Percentiles rank a stretch among this genome's conserved stretches.
These are phyloP conservation scores for Octodonta nipae DNA, from an alignment of 2,888 invertebrate species.

Conservation along the genomic window DNA sequence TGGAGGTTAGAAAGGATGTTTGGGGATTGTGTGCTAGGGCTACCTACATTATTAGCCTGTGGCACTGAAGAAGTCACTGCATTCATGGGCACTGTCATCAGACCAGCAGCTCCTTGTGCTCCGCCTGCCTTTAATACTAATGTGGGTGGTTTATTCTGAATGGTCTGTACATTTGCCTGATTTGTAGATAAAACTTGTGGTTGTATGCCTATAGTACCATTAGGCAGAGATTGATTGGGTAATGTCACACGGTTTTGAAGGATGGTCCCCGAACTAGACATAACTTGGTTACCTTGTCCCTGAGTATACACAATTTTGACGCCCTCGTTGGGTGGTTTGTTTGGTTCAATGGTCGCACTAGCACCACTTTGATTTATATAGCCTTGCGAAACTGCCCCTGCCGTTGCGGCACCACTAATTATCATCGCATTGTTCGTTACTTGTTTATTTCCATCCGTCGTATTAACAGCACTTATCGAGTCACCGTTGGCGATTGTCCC, in stretches of 20 bases:
- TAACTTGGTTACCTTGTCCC: conserved; percentile 32
- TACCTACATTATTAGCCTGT: conserved; percentile 37
- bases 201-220: conserved; percentile 52
- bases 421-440: conserved; percentile 26
- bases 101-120: conserved; percentile 36
- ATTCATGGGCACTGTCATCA: conserved; percentile 52
- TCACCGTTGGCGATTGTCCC: conserved; percentile 49
- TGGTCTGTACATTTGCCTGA: conserved; percentile 33
- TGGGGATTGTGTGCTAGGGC: conserved; percentile 29
- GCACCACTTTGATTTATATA: conserved; percentile 23
- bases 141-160: conserved; percentile 33
- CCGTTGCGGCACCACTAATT: conserved; percentile 25
- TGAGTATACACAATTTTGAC: conserved; percentile 34
- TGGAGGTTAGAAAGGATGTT: conserved; percentile 54
- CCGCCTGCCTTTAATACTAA: conserved; percentile 35
- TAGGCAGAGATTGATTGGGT: conserved; percentile 51
- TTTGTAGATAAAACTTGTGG: conserved; percentile 29
- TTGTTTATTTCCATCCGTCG: conserved; percentile 27
- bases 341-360: conserved; percentile 19
- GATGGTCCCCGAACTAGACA: conserved; percentile 36
- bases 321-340: conserved; percentile 19
- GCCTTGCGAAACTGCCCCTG: conserved; percentile 25
- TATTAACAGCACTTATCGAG: conserved; percentile 30
- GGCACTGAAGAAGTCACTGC: conserved; percentile 46
- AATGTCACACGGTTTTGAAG: conserved; percentile 48